Evolutionary conservation across 2,888 invertebrate genomes (phyloP), one percentile per base, ranked within the genome.

Genomic region (Smittia sp.): DNA sequence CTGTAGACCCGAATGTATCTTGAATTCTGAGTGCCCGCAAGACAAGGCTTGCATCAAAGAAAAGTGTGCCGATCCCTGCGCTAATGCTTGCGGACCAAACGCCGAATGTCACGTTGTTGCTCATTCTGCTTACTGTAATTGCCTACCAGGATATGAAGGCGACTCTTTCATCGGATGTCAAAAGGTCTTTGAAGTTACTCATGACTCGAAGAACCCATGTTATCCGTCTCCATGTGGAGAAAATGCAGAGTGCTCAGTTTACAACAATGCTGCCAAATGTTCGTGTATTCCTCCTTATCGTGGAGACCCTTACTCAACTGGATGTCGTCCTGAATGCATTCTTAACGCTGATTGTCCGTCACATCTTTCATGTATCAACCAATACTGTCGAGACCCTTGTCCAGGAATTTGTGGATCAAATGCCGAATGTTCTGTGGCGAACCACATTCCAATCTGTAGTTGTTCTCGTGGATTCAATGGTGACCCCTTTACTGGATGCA

Each of bases 281-380:
- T 85, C 86, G n/a, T 95, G 94, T 79, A 92, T 94, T 78, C 91
- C 93, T 74, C 93, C 93, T 1, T 93, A 93, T 78, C 88, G 92
- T 75, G 94, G 94, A 7, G 92, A 95, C 83, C 93, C 94, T 2
- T 94, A 93, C 79, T 87, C 88, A 15, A 90, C 91, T 18, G 93
- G 93, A 38, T 95, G 94, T 78, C 86, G 90, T 75, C 94, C 94
- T 1, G 94, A 94, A 83, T 94, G 94, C 80, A 87, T 90, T 11
- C 87, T 89, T 76, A 93, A 90, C 80, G 87, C 91, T 0, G 93
- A 94, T 78, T 94, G 94, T 80, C 86, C 90, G 4, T 88, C 87
- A 76, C 86, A 89, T 78, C 82, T 92, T 75, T 89, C 93, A 41
- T 94, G 94, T 79, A 85, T 93, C 63, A 90, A 92, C 74, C 91